Conservation (phyloP, 2,113 vertebrate genomes). For the Petroica traversi region DNA sequence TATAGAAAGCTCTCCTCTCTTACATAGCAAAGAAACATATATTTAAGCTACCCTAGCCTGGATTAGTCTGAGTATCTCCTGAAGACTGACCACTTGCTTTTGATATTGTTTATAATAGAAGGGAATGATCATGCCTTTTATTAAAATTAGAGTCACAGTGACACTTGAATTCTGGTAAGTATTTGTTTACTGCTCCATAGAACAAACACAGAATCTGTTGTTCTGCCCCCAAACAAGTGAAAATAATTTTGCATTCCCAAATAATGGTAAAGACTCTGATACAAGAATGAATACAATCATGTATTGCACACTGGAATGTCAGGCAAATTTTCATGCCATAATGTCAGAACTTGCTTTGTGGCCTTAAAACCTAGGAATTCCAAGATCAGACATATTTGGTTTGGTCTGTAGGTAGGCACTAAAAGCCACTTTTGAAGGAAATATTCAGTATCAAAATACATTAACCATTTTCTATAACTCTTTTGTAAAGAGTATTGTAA, state of each 20-base stretch:
- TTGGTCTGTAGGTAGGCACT: background rate
- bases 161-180: background rate
- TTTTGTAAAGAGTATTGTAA: background rate
- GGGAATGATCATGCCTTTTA: fast-evolving
- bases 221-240: background rate
- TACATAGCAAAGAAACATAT: background rate
- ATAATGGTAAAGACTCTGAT: background rate
- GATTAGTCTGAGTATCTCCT: background rate
- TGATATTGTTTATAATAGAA: background rate
- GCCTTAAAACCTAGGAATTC: background rate
- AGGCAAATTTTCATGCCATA: background rate
- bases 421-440: background rate
- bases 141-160: background rate
- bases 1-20: background rate
- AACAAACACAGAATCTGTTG: background rate
- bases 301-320: background rate
- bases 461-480: background rate
- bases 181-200: background rate
- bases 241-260: background rate
- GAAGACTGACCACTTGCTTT: background rate
- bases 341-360: background rate
- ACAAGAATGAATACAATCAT: background rate
- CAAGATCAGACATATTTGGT: background rate
- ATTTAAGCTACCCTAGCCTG: background rate
- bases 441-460: background rate